These are phyloP conservation scores for Crocallis elinguaria DNA, from an alignment of 2,888 invertebrate species.

Conservation along the genomic window DNA sequence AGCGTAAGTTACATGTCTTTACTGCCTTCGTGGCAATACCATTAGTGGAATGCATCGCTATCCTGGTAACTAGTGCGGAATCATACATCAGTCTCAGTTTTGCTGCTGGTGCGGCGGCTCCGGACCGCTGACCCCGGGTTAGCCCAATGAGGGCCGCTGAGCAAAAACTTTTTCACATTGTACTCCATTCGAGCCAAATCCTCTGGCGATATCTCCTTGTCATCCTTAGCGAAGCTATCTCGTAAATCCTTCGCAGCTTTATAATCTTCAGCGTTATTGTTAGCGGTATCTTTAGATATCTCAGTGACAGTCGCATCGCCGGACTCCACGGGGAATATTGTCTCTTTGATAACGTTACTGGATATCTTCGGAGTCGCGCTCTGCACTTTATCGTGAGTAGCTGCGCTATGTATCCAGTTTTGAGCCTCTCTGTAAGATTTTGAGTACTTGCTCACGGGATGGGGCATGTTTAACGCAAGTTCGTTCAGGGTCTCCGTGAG, in stretches of 20 bases:
- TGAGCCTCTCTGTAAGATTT: constrained; percentile 66
- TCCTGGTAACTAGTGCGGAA: constrained; percentile 56
- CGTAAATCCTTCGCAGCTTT: constrained; percentile 58
- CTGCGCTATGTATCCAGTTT: constrained; percentile 60
- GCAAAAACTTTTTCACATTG: constrained; percentile 90
- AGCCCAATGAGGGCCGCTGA: constrained; percentile 83
- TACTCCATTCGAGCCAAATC: constrained; percentile 90
- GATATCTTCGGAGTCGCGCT: constrained; percentile 47
- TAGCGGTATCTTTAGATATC: constrained; percentile 64
- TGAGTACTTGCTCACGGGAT: constrained; percentile 78
- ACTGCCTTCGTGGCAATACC: not conserved
- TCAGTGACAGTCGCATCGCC: constrained; percentile 70
- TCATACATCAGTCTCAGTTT: constrained; percentile 84
- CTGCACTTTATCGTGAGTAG: constrained; percentile 52
- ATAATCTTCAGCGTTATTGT: constrained; percentile 54
- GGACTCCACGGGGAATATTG: constrained; percentile 74
- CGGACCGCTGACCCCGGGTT: constrained; percentile 59
- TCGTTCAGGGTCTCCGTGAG: constrained; percentile 76
- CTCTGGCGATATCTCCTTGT: constrained; percentile 77
- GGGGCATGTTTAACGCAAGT: constrained; percentile 78
- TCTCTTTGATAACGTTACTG: constrained; percentile 70
- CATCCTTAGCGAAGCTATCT: constrained; percentile 61
- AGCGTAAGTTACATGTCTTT: constrained; percentile 1
- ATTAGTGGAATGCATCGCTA: constrained; percentile 44
- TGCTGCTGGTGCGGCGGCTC: constrained; percentile 80